Evolutionary conservation across 2,888 invertebrate species (phyloP).

Genomic region (Euzophera pinguis): DNA sequence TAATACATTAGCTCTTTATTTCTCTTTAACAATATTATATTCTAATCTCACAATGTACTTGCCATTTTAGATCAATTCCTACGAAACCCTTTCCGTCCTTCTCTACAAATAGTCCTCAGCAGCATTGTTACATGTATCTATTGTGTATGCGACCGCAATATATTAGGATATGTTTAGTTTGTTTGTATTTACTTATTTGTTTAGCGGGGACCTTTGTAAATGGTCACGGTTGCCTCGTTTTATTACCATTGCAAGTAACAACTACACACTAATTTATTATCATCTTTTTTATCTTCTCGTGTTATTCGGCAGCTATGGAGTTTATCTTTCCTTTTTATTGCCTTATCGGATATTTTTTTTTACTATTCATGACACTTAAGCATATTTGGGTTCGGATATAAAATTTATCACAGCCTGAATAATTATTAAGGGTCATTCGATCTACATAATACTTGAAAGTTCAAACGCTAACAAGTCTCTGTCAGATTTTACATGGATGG

Average conservation of each 20-base stretch:
- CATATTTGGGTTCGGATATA: constrained; percentile 3
- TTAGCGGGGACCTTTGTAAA: constrained; percentile 39
- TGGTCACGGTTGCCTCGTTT: constrained; percentile 36
- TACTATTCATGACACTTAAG: constrained; percentile 1
- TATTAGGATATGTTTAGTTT: constrained; percentile 37
- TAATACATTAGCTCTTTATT: no score
- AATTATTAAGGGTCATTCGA: neutral
- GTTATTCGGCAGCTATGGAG: constrained; percentile 26
- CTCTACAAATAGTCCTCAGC: constrained; percentile 33
- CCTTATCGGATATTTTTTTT: constrained; percentile 10
- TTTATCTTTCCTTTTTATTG: constrained; percentile 27
- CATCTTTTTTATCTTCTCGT: constrained; percentile 22
- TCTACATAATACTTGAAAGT: neutral
- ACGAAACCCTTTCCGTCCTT: constrained; percentile 35
- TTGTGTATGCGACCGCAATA: constrained; percentile 43
- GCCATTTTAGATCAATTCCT: constrained; percentile 21
- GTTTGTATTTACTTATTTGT: constrained; percentile 48
- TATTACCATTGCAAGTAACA: constrained; percentile 32
- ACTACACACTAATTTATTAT: constrained; percentile 22
- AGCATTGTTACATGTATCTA: constrained; percentile 43
- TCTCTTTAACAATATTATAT: neutral
- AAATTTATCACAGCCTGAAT: constrained; percentile 1
- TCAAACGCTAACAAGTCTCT: constrained; percentile 10
- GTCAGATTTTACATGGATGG: constrained; percentile 37
- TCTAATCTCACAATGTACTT: neutral